These are phyloP conservation scores for Acanthis flammea DNA, from an alignment of 2,797 vertebrate genomes.

Conservation along the genomic window DNA sequence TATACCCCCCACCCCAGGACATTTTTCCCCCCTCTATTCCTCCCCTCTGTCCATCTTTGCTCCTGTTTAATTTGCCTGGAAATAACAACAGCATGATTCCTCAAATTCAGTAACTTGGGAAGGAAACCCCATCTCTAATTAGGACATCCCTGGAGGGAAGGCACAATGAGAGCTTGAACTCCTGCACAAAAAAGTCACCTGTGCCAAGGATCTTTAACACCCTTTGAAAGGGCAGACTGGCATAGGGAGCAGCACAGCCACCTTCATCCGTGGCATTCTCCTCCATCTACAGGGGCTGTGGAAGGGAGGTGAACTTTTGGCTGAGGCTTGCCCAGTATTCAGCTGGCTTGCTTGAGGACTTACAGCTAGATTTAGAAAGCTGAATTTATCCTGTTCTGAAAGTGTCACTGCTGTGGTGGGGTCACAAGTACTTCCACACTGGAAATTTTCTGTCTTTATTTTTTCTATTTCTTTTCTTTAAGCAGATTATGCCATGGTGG, in stretches of 20 bases:
- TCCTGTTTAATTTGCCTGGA: constrained; percentile 14
- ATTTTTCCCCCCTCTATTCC: rapidly evolving
- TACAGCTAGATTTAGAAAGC: neutral
- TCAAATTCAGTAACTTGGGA: constrained; percentile 6
- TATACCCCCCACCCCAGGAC: neutral
- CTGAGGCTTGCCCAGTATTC: neutral
- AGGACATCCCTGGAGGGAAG: constrained; percentile 26
- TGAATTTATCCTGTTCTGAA: neutral
- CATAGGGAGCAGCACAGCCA: neutral
- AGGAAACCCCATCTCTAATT: constrained; percentile 16
- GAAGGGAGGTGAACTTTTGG: neutral
- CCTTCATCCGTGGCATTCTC: neutral
- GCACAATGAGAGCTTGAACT: constrained; percentile 30
- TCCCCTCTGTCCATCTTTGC: neutral
- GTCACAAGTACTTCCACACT: neutral
- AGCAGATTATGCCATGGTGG: neutral
- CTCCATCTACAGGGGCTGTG: neutral
- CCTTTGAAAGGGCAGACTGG: neutral
- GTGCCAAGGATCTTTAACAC: constrained; percentile 16
- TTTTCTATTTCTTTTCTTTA: neutral
- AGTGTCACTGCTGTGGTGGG: neutral
- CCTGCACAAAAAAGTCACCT: neutral
- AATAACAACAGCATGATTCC: neutral
- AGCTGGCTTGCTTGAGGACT: constrained; percentile 20
- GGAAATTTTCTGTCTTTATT: neutral